These are phyloP conservation scores for Gyps fulvus DNA, from an alignment of 2,113 vertebrate genomes.

Conservation along the genomic window DNA sequence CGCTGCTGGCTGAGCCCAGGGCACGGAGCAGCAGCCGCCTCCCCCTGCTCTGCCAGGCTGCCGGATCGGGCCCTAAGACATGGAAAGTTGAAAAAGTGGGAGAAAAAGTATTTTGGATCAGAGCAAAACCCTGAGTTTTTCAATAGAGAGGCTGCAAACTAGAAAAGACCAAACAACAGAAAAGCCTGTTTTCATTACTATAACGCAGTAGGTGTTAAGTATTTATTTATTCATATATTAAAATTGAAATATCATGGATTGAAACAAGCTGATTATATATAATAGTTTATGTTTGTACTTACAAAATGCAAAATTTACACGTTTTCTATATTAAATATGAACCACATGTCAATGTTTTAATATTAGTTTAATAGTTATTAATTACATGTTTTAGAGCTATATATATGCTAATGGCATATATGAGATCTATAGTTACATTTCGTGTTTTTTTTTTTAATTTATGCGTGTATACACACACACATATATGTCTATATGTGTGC, in stretches of 20 bases:
- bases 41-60: neutral
- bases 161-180: neutral
- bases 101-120: rapidly evolving
- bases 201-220: neutral
- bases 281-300: neutral
- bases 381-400: neutral
- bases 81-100: rapidly evolving
- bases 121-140: neutral
- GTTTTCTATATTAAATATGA: neutral
- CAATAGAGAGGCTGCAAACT: neutral
- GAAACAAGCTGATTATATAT: neutral
- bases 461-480: rapidly evolving
- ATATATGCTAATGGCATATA: neutral
- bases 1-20: neutral
- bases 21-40: neutral
- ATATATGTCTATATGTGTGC: rapidly evolving
- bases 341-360: neutral
- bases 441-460: neutral
- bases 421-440: too few species aligned
- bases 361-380: neutral
- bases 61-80: neutral
- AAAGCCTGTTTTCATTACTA: neutral
- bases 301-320: neutral
- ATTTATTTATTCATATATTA: neutral
- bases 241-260: neutral